These are phyloP conservation scores for Procambarus clarkii DNA, from an alignment of 1,140 invertebrate species.

Conservation along the genomic window DNA sequence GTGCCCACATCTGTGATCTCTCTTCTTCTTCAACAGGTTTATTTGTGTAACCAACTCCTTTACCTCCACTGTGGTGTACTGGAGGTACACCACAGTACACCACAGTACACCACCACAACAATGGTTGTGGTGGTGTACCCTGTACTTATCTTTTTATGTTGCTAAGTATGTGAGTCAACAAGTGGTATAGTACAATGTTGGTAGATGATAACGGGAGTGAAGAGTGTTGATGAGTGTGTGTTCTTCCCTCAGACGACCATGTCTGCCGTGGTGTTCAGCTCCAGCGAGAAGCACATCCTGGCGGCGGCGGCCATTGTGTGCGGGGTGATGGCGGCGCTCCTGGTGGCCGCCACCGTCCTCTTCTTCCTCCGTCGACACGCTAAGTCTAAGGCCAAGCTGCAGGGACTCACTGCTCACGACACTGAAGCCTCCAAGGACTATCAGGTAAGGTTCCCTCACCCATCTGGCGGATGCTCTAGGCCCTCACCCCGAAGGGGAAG, in stretches of 20 bases:
- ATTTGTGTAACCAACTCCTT: too few species aligned
- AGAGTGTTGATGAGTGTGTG: too few species aligned
- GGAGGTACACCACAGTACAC: too few species aligned
- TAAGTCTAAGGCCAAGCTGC: slow-evolving; percentile 83
- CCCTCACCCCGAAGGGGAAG: neutral
- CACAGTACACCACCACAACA: too few species aligned
- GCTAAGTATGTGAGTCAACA: too few species aligned
- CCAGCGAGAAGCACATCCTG: slow-evolving; percentile 43
- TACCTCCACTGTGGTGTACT: too few species aligned
- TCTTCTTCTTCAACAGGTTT: too few species aligned
- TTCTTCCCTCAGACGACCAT: slow-evolving; percentile 9
- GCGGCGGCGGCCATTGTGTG: slow-evolving; percentile 58
- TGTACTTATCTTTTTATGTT: too few species aligned
- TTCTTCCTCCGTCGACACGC: slow-evolving; percentile 86
- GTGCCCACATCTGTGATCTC: too few species aligned
- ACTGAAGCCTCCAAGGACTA: slow-evolving; percentile 95
- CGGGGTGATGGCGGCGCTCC: slow-evolving; percentile 82
- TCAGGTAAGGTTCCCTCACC: slow-evolving; percentile 79
- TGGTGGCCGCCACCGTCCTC: slow-evolving; percentile 82
- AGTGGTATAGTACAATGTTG: too few species aligned
- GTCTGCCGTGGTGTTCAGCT: slow-evolving; percentile 33
- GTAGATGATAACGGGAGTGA: too few species aligned
- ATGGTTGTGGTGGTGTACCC: too few species aligned
- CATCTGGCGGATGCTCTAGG: neutral
- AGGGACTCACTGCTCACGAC: slow-evolving; percentile 81